phyloP scores from a whole-genome alignment of 2,888 invertebrate genomes.

The Drosophila demipolita region DNA sequence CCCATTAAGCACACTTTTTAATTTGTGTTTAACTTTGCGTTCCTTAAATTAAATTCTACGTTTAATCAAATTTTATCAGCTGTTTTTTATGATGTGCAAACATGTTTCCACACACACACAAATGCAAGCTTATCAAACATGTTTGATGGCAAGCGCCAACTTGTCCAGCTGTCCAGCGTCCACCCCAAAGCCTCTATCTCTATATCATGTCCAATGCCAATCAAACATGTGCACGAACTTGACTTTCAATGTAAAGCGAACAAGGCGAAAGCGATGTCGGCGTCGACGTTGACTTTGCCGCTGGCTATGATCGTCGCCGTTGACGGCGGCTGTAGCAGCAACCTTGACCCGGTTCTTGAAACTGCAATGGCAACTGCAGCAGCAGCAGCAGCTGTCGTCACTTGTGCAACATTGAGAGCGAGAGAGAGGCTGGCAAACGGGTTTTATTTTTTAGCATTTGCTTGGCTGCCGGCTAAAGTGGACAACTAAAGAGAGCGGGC shows the following conservation, averaged over 20 bases:
- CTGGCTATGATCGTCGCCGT: slow-evolving; percentile 63
- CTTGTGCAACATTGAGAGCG: slow-evolving; percentile 57
- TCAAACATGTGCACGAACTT: slow-evolving; percentile 78
- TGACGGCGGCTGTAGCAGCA: slow-evolving; percentile 54
- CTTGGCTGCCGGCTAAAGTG: slow-evolving; percentile 51
- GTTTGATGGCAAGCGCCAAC: slow-evolving; percentile 22
- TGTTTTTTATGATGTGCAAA: slow-evolving; percentile 2
- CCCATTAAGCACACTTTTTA: background rate
- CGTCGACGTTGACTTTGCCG: slow-evolving; percentile 43
- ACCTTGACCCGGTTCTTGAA: slow-evolving; percentile 85
- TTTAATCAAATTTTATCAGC: slow-evolving; percentile 1
- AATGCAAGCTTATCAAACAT: slow-evolving; percentile 35
- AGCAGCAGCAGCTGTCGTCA: slow-evolving; percentile 31
- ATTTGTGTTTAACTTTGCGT: background rate
- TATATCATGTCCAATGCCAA: slow-evolving; percentile 67
- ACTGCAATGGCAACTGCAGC: slow-evolving; percentile 77
- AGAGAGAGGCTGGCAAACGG: slow-evolving; percentile 64
- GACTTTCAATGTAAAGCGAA: slow-evolving; percentile 80
- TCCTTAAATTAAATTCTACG: background rate
- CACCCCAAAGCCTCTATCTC: slow-evolving; percentile 23
- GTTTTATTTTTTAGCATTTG: slow-evolving; percentile 48
- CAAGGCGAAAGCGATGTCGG: slow-evolving; percentile 72
- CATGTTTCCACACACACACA: slow-evolving; percentile 27
- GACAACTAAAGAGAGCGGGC: slow-evolving; percentile 9
- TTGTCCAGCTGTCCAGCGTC: slow-evolving; percentile 18